Evolutionary conservation across 64 coral and sea anemone genomes (phyloP), one percentile per base, ranked within the genome.

Genomic region (Actinia tenebrosa): DNA sequence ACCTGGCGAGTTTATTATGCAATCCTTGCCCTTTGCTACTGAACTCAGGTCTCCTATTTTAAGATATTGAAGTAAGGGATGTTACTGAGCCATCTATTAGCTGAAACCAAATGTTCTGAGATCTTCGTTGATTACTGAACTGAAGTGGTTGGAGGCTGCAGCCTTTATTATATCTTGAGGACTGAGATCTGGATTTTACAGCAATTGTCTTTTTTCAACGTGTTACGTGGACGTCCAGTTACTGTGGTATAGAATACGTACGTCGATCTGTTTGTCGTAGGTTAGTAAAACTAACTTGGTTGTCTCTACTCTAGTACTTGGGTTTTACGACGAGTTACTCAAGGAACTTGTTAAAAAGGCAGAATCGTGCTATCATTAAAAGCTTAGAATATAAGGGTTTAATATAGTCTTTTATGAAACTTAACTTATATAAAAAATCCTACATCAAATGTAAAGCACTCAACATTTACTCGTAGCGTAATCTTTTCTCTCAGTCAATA

Each of bases 1-100:
- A 81, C 79, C 44, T 81, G 45, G 46, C 15, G 13, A 23, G 79
- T 45, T 47, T 53, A 46, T 80, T 81, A 81, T 81, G 79, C 79
- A 81, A 81, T 81, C 77, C 30, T 86, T 42, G 15, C 22, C 25
- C 53, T 66, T 45, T 44, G 46, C 46, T 30, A 47, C 64, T 1
- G 30, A 1, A 37, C 30, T 37, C 30, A 37, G 30, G 25, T 64
- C 30, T 44, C n/a, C 62, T 46, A 37, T 37, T 37, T 37, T 1
- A 37, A 37, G 47, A 50, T 8, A 50, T 50, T 50, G 0, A 50
- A 37, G 47, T 16, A 23, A 44, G 27, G 20, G 69, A 1, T 18
- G 5, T 75, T 42, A 30, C 23, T 42, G 23, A n/a, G 26, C n/a
- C 11, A 26, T 30, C 18, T 75, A 10, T 75, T 14, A 75, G 27